Evolutionary conservation across 2,113 vertebrate genomes (phyloP), one percentile per base, ranked within the genome.

Genomic region (Aspiorhynchus laticeps): DNA sequence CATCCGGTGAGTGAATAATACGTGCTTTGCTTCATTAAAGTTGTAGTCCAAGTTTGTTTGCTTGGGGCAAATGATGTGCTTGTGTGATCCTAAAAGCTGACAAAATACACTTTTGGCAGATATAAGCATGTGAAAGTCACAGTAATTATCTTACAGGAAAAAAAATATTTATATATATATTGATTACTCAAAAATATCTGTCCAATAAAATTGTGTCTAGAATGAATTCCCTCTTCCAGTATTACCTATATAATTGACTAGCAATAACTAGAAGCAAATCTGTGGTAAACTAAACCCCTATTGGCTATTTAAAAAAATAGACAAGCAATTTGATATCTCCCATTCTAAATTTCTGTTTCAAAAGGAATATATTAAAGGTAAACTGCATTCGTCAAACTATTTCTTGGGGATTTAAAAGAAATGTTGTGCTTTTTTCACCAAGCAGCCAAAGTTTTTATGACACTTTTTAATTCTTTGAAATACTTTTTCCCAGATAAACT

Each of bases 1-100:
- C 88, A 95, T 97, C 91, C 96, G 97, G 98, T 99, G 84, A 87
- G 94, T 81, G n/a, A 48, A 83, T 33, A n/a, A 33, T 31, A 24
- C 38, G 2, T 43, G 36, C 74, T 74, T 74, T 67, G 28, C 28
- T 17, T 67, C 63, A 0, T 31, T 67, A 67, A 33, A 69, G 31
- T 33, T 19, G 73, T 46, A 38, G 69, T 36, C 31, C 7, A 71
- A 36, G 17, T 71, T 36, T 36, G 31, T 19, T 67, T 17, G 26
- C 63, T 31, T 67, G 12, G 12, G 12, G 12, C 63, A 67, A 67
- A 7, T 14, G 4, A 65, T 65, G 14, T 19, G 6, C 14, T 21
- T 7, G 6, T 67, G 63, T 17, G 31, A 5, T 67, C 26, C 63
- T 65, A 31, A 67, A 67, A 31, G 63, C 63, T 65, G 61, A 65